Evolutionary conservation across 2,797 vertebrate species (phyloP).

Genomic region (Acanthurus lineatus): DNA sequence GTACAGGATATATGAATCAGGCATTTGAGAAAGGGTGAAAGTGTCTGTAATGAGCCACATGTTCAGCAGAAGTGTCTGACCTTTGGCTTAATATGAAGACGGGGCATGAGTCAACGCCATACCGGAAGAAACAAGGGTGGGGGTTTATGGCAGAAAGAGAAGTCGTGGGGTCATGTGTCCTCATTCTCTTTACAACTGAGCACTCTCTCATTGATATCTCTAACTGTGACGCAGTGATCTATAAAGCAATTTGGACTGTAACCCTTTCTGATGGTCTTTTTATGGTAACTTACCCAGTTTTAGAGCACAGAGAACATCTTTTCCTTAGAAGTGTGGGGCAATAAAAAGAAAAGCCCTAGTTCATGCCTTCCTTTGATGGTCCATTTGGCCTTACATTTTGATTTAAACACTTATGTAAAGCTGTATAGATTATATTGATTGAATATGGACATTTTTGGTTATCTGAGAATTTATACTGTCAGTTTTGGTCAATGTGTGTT

Average conservation of each 20-base stretch:
- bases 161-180: slow-evolving; percentile 33
- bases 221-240: slow-evolving; percentile 38
- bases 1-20: no score
- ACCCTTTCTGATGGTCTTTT: slow-evolving; percentile 16
- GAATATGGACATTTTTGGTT: slow-evolving; percentile 5
- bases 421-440: slow-evolving; percentile 14
- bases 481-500: no score
- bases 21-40: no score
- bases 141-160: slow-evolving; percentile 35
- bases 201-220: background rate
- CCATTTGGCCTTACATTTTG: background rate
- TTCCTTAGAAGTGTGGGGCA: background rate
- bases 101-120: background rate
- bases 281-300: slow-evolving; percentile 15
- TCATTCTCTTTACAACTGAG: slow-evolving; percentile 24
- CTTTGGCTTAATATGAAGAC: slow-evolving; percentile 42
- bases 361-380: no score
- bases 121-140: slow-evolving; percentile 46
- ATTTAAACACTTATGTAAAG: slow-evolving; percentile 6
- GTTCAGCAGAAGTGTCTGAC: slow-evolving; percentile 28
- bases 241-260: slow-evolving; percentile 36
- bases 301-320: background rate
- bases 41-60: no score
- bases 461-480: background rate
- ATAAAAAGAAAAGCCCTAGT: no score